A percentile compares a stretch with the other conserved stretches of the same genome.
Conservation (phyloP, 2,888 invertebrate genomes). For the Eupithecia dodoneata region DNA sequence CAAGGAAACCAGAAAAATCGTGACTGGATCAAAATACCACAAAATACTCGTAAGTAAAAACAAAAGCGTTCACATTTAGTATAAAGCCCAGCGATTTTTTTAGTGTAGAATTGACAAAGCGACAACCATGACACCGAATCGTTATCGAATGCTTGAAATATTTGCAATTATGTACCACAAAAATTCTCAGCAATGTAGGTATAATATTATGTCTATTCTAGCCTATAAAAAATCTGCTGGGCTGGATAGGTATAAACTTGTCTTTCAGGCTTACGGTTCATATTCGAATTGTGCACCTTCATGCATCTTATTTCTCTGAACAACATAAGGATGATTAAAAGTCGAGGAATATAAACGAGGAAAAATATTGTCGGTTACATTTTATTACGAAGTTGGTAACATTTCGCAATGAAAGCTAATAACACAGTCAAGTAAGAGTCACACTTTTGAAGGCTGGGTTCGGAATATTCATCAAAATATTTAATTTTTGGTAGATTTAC, state of each 20-base stretch:
- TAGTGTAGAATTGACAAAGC: not conserved
- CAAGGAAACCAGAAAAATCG: not conserved
- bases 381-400: slow-evolving; percentile 27
- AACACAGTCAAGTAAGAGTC: not conserved
- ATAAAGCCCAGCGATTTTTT: not conserved
- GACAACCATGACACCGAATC: not conserved
- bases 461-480: not conserved
- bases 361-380: slow-evolving; percentile 34
- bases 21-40: not conserved
- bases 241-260: not conserved
- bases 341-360: slow-evolving; percentile 42
- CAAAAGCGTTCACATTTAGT: not conserved
- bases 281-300: slow-evolving; percentile 8
- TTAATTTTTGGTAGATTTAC: too few species aligned
- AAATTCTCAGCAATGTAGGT: not conserved
- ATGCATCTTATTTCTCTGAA: slow-evolving; percentile 19
- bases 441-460: not conserved
- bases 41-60: not conserved
- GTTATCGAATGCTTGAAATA: not conserved
- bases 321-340: slow-evolving; percentile 50
- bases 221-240: not conserved
- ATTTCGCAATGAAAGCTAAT: slow-evolving; percentile 41
- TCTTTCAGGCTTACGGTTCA: slow-evolving; percentile 10
- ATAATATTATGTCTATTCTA: not conserved
- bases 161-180: not conserved